Conservation (phyloP, 2,888 invertebrate genomes). For the Stenichneumon culpator region DNA sequence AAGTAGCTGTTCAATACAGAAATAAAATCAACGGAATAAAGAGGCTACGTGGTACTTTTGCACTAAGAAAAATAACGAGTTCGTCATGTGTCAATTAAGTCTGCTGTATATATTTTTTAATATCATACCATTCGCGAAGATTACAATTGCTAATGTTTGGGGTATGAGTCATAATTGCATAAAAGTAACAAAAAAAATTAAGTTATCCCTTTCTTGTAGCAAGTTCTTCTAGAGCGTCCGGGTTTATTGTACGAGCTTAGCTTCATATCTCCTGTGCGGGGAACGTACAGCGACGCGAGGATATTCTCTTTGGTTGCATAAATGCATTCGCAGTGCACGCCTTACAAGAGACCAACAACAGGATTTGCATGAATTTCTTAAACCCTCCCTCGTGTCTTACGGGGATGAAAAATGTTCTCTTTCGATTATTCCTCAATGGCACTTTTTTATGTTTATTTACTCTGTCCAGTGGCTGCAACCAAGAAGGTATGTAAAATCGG, state of each 20-base stretch:
- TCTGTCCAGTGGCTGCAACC: neutral
- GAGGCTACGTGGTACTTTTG: neutral
- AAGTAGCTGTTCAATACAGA: neutral
- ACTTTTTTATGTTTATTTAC: neutral
- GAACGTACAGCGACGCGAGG: neutral
- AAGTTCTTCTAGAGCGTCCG: neutral
- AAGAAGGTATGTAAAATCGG: conserved; percentile 13
- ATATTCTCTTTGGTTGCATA: conserved; percentile 15
- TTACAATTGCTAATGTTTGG: neutral
- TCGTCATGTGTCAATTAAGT: neutral
- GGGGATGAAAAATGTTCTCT: neutral
- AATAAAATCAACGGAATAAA: neutral
- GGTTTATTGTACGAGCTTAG: neutral
- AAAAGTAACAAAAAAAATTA: neutral
- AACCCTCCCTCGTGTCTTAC: neutral
- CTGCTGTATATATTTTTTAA: neutral
- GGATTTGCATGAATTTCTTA: conserved; percentile 10
- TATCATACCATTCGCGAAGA: neutral
- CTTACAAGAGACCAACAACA: neutral
- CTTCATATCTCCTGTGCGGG: neutral
- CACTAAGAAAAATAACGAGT: neutral
- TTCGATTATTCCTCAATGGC: neutral
- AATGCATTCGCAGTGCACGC: neutral
- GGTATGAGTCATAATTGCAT: neutral
- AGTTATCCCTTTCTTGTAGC: neutral